A percentile compares a stretch with the other conserved stretches of the same genome.
These are phyloP conservation scores for Drosophila mauritiana DNA, from an alignment of 1,140 invertebrate genomes.

Conservation along the genomic window DNA sequence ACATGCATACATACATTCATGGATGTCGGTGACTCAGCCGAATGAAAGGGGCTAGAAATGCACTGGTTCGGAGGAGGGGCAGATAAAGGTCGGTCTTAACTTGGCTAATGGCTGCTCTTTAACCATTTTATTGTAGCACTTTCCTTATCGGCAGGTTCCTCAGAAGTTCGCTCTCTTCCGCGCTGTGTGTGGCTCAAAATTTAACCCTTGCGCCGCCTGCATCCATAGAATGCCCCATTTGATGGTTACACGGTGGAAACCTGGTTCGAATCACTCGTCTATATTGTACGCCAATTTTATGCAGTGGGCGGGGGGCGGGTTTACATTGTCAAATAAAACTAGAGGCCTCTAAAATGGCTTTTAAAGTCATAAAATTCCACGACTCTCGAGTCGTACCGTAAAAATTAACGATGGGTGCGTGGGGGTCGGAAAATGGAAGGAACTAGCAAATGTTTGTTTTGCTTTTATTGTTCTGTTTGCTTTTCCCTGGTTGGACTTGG, in stretches of 20 bases:
- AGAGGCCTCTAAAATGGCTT: conserved; percentile 82
- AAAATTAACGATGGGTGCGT: conserved; percentile 81
- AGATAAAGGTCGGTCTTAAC: conserved; percentile 56
- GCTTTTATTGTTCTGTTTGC: conserved; percentile 73
- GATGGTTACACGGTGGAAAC: conserved; percentile 57
- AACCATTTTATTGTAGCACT: conserved; percentile 78
- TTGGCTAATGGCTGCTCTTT: conserved; percentile 81
- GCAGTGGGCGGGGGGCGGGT: conserved; percentile 24
- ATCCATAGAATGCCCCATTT: conserved; percentile 40
- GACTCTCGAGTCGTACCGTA: conserved; percentile 72
- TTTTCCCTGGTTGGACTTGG: conserved; percentile 36
- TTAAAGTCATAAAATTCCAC: conserved; percentile 82
- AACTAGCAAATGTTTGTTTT: conserved; percentile 60
- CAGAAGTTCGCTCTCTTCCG: conserved; percentile 6
- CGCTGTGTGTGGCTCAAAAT: conserved; percentile 37
- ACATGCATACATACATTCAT: no score
- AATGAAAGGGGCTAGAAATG: conserved; percentile 34
- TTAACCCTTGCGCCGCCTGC: conserved; percentile 50
- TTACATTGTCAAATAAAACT: conserved; percentile 78
- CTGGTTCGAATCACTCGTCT: conserved; percentile 54
- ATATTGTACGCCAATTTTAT: conserved; percentile 75
- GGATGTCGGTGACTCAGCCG: conserved; percentile 64
- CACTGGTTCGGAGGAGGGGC: conserved; percentile 6
- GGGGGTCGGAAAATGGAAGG: conserved; percentile 48
- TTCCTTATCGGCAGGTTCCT: conserved; percentile 61